These are phyloP conservation scores for Mythimna lalbum DNA, from an alignment of 2,888 invertebrate genomes.

Conservation along the genomic window DNA sequence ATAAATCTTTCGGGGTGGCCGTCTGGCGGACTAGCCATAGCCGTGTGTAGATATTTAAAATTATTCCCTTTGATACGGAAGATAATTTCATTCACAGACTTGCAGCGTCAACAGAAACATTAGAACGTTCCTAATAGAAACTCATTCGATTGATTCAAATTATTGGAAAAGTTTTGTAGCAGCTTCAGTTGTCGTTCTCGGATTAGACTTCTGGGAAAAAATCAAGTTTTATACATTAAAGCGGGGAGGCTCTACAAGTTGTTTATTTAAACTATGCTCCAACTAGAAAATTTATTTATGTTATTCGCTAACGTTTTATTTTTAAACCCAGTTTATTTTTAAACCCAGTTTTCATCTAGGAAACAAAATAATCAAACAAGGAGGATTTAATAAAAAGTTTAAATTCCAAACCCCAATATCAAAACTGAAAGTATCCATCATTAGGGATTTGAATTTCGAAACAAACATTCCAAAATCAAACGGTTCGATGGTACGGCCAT, in stretches of 20 bases:
- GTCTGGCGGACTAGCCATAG: slow-evolving; percentile 83
- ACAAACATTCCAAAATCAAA: slow-evolving; percentile 63
- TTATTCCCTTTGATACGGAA: slow-evolving; percentile 90
- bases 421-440: slow-evolving; percentile 34
- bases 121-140: slow-evolving; percentile 26
- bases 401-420: slow-evolving; percentile 6
- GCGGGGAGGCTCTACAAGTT: neutral
- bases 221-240: slow-evolving; percentile 3
- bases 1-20: slow-evolving; percentile 87
- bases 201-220: slow-evolving; percentile 28
- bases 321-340: slow-evolving; percentile 12
- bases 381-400: neutral
- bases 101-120: slow-evolving; percentile 80
- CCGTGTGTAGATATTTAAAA: slow-evolving; percentile 89
- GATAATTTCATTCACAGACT: slow-evolving; percentile 87
- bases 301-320: slow-evolving; percentile 13
- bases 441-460: slow-evolving; percentile 46
- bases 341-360: neutral
- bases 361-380: neutral
- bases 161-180: slow-evolving; percentile 5
- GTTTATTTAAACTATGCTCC: slow-evolving; percentile 1
- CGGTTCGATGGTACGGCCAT: slow-evolving; percentile 45
- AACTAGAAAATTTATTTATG: neutral
- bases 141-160: slow-evolving; percentile 16
- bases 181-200: neutral